These are phyloP conservation scores for Dendrolimus punctatus DNA, from an alignment of 1,140 invertebrate species.

Conservation along the genomic window DNA sequence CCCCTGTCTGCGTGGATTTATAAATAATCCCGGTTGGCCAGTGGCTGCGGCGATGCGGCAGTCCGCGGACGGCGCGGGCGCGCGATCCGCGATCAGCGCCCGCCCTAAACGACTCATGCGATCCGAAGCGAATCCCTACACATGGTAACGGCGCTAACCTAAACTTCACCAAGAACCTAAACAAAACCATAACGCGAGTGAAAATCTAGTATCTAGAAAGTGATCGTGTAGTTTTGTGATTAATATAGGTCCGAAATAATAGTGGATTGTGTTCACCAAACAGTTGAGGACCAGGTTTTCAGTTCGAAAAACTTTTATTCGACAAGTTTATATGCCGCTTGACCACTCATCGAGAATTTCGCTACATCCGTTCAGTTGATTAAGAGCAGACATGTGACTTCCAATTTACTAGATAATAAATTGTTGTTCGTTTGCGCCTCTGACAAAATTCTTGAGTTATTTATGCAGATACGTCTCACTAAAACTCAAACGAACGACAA, in stretches of 20 bases:
- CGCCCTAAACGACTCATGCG: conserved; percentile 22
- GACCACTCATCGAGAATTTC: conserved; percentile 20
- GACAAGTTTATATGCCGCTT: background rate
- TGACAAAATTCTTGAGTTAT: conserved; percentile 29
- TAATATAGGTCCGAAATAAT: no score
- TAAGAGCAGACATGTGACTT: conserved; percentile 32
- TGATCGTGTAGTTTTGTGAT: conserved; percentile 5
- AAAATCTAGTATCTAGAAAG: conserved; percentile 18
- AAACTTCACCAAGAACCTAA: background rate
- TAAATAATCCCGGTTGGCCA: conserved; percentile 66
- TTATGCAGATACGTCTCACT: conserved; percentile 25
- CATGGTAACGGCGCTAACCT: conserved; percentile 5
- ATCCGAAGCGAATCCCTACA: conserved; percentile 11
- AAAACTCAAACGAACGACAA: conserved; percentile 16
- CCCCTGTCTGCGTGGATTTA: conserved; percentile 67
- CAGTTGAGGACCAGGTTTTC: no score
- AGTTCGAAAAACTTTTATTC: no score
- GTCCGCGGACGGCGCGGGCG: conserved; percentile 66
- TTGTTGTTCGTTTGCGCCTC: conserved; percentile 24
- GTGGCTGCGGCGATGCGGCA: conserved; percentile 61
- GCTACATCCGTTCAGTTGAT: conserved; percentile 20
- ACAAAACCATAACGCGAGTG: conserved; percentile 14
- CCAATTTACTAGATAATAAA: conserved; percentile 36
- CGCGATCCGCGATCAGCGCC: conserved; percentile 41
- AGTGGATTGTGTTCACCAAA: no score